phyloP scores from a whole-genome alignment of 2,113 vertebrate genomes.

The Poeciliopsis occidentalis region DNA sequence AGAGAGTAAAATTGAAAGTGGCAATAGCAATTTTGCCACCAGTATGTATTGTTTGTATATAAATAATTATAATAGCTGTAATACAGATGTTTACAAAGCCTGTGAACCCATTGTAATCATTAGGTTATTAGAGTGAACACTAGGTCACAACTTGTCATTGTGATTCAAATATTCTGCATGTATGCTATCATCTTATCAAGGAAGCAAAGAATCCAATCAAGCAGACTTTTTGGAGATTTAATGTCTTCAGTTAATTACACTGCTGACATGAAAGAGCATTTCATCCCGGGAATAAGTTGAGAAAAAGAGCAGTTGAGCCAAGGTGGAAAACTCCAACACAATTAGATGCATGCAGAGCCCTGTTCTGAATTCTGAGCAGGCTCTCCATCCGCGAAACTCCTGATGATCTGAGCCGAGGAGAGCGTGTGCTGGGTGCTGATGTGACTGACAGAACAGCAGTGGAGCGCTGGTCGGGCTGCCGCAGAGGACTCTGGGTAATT shows the following conservation, averaged over 20 bases:
- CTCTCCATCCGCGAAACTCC: constrained; percentile 76
- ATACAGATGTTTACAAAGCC: constrained; percentile 29
- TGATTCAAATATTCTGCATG: constrained; percentile 14
- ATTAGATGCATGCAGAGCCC: constrained; percentile 68
- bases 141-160: constrained; percentile 24
- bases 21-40: too few relatives aligned
- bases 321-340: constrained; percentile 63
- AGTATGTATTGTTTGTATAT: constrained; percentile 22
- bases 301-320: constrained; percentile 40
- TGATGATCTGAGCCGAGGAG: constrained; percentile 75
- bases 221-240: constrained; percentile 26
- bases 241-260: constrained; percentile 56
- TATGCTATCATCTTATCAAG: not conserved
- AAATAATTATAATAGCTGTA: constrained; percentile 21
- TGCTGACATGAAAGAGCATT: constrained; percentile 51
- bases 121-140: not conserved
- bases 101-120: constrained; percentile 14
- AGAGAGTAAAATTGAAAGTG: too few relatives aligned
- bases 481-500: constrained; percentile 74
- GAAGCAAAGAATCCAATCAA: constrained; percentile 12
- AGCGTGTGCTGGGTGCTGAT: constrained; percentile 75
- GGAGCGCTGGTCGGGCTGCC: constrained; percentile 50
- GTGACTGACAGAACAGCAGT: constrained; percentile 66
- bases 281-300: constrained; percentile 40
- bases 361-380: constrained; percentile 77